Conservation (phyloP, 2,888 invertebrate genomes). For the Eulithis testata region DNA sequence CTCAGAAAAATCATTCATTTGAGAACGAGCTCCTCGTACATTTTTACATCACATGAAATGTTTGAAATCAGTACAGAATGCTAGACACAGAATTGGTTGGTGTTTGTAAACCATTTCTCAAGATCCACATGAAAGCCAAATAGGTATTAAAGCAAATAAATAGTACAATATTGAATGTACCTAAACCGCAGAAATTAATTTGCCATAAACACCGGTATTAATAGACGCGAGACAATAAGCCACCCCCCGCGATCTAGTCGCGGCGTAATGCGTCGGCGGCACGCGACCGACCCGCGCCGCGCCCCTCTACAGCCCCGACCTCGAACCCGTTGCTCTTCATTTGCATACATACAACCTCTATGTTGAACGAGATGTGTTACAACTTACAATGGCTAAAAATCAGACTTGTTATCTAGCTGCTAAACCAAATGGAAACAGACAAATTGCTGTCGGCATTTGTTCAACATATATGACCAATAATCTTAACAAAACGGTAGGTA, state of each 20-base stretch:
- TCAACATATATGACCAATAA: no score
- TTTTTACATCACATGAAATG: no score
- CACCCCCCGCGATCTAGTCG: slow-evolving; percentile 72
- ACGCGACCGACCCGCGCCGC: slow-evolving; percentile 65
- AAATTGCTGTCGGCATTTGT: neutral
- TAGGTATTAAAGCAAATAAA: slow-evolving; percentile 35
- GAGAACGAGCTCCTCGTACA: no score
- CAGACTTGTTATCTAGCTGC: slow-evolving; percentile 28
- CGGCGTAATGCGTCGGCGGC: slow-evolving; percentile 71
- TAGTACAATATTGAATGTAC: slow-evolving; percentile 44
- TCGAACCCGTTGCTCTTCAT: slow-evolving; percentile 61
- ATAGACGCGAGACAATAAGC: slow-evolving; percentile 81
- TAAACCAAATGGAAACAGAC: slow-evolving; percentile 19
- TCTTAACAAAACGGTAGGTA: no score
- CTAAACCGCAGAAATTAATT: slow-evolving; percentile 71
- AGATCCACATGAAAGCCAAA: no score
- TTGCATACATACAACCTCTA: slow-evolving; percentile 63
- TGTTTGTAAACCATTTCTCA: no score
- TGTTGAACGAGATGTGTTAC: slow-evolving; percentile 50
- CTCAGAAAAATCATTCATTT: no score
- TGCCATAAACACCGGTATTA: slow-evolving; percentile 74
- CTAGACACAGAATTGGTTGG: no score
- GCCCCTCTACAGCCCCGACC: slow-evolving; percentile 57
- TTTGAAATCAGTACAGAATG: no score
- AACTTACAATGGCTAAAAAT: slow-evolving; percentile 46